phyloP scores from a whole-genome alignment of 2,888 invertebrate species.

The Metallyticus violacea region DNA sequence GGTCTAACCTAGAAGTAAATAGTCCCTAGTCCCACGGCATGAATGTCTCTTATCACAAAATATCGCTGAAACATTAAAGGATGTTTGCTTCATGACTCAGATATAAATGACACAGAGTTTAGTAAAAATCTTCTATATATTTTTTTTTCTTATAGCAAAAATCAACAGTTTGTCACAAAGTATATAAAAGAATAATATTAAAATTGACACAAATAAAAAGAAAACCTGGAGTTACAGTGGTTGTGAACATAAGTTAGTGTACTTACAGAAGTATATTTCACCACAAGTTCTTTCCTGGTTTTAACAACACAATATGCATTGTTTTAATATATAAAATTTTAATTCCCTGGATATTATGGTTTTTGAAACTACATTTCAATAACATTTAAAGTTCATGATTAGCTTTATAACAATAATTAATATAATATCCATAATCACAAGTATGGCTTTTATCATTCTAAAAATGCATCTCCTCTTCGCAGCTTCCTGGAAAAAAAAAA shows the following conservation, averaged over 20 bases:
- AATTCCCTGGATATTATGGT: not conserved
- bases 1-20: too few species aligned
- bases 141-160: too few species aligned
- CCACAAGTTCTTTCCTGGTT: not conserved
- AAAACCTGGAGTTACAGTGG: not conserved
- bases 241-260: not conserved
- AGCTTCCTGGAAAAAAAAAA: not conserved
- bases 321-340: not conserved
- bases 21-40: too few species aligned
- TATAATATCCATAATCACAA: not conserved
- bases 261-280: not conserved
- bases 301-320: not conserved
- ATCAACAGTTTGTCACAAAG: not conserved
- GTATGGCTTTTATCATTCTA: not conserved
- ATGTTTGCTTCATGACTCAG: too few species aligned
- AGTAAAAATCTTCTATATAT: too few species aligned
- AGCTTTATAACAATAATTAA: not conserved
- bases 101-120: too few species aligned
- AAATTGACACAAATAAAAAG: not conserved
- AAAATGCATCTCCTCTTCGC: not conserved
- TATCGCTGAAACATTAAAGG: too few species aligned
- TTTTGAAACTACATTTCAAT: not conserved
- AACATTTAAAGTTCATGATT: not conserved
- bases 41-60: too few species aligned
- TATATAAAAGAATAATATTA: not conserved